These are phyloP conservation scores for Aphidius ervi DNA, from an alignment of 1,140 invertebrate genomes.

Conservation along the genomic window DNA sequence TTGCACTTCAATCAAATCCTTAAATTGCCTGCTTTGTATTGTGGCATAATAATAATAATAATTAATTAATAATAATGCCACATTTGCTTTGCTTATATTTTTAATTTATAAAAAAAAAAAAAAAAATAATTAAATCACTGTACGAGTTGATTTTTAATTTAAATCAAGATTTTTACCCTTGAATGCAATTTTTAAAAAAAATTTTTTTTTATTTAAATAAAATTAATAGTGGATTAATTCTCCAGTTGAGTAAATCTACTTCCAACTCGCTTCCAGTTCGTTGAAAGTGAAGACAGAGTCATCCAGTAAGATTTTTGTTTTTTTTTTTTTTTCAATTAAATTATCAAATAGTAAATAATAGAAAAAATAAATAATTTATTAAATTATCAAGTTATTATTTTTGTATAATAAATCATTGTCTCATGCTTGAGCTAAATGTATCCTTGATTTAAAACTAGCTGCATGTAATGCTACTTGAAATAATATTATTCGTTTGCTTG, in stretches of 20 bases:
- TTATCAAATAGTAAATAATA: too few relatives aligned
- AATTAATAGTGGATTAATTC: conserved; percentile 18
- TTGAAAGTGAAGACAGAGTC: conserved; percentile 48
- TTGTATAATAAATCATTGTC: too few relatives aligned
- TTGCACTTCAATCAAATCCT: conserved; percentile 30
- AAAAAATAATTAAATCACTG: too few relatives aligned
- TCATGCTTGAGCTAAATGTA: too few relatives aligned
- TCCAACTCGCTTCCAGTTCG: conserved; percentile 49
- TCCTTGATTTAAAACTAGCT: too few relatives aligned
- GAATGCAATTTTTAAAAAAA: conserved; percentile 6
- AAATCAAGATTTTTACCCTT: not conserved
- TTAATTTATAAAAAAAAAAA: conserved; percentile 22
- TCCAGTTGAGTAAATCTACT: conserved; percentile 32
- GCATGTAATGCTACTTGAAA: too few relatives aligned
- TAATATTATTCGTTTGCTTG: too few relatives aligned
- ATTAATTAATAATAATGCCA: conserved; percentile 17
- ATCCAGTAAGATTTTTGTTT: conserved; percentile 16
- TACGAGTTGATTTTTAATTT: too few relatives aligned
- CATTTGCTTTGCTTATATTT: conserved; percentile 40
- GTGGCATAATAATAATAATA: conserved; percentile 24
- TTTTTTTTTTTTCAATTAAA: not conserved
- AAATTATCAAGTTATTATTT: too few relatives aligned
- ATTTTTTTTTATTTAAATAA: conserved; percentile 29
- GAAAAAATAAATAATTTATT: too few relatives aligned
- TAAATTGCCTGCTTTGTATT: conserved; percentile 35